These are phyloP conservation scores for rat (Rattus norvegicus) DNA, from an alignment of 2,113 vertebrate species.

Conservation along the genomic window DNA sequence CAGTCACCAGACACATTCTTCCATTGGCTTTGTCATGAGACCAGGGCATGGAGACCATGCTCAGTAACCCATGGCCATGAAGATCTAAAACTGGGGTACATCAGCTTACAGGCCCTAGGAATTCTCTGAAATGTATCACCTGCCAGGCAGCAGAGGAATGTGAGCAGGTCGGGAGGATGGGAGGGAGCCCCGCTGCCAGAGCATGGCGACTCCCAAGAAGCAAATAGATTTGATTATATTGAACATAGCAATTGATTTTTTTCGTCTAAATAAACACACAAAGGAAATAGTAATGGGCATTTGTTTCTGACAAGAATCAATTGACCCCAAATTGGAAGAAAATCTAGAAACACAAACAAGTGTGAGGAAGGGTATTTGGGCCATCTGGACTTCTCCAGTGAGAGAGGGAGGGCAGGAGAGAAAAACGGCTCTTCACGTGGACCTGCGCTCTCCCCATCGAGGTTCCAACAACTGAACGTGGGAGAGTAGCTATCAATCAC, in stretches of 20 bases:
- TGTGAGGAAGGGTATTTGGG: neutral
- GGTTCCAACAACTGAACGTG: neutral
- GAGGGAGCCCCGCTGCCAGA: neutral
- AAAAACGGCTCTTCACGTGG: neutral
- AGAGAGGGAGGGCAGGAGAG: neutral
- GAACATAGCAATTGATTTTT: slow-evolving; percentile 65
- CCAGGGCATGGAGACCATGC: rapidly evolving
- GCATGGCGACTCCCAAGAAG: slow-evolving; percentile 36
- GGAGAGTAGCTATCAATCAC: neutral
- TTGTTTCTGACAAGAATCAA: slow-evolving; percentile 63
- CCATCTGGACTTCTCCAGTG: neutral
- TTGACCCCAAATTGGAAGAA: slow-evolving; percentile 59
- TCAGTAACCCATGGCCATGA: rapidly evolving
- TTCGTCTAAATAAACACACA: slow-evolving; percentile 68
- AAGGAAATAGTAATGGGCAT: slow-evolving; percentile 60
- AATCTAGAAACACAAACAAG: slow-evolving; percentile 70
- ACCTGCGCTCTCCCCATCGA: no score
- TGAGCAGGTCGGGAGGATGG: rapidly evolving
- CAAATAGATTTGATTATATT: slow-evolving; percentile 66
- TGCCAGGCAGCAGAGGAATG: neutral
- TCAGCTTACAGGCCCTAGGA: rapidly evolving
- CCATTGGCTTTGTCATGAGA: neutral
- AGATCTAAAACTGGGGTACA: neutral
- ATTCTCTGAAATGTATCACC: neutral
- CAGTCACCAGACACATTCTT: neutral